Percentiles rank a stretch among this genome's conserved stretches.
Conservation (phyloP, 1,140 invertebrate species). For the Bombus cullumanus region DNA sequence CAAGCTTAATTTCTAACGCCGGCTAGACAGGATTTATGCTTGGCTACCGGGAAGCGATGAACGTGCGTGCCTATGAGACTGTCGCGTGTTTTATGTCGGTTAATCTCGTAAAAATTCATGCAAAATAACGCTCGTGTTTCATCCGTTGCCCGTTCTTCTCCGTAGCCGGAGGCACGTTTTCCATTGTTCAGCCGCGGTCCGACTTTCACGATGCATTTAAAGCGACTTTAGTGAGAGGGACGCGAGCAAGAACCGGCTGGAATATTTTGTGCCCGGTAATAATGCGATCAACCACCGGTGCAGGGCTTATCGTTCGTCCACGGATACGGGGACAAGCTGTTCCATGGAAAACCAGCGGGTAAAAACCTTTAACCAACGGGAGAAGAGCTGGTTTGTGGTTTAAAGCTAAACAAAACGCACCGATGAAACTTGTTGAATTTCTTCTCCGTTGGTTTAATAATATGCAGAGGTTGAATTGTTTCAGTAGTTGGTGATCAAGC, state of each 20-base stretch:
- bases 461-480: neutral
- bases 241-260: conserved; percentile 2
- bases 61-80: conserved; percentile 74
- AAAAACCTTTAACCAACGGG: neutral
- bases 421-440: neutral
- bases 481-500: neutral
- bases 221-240: conserved; percentile 14
- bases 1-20: conserved; percentile 77
- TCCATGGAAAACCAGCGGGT: neutral
- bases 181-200: conserved; percentile 46
- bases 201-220: conserved; percentile 43
- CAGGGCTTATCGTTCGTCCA: conserved; percentile 15
- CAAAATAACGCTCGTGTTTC: conserved; percentile 77
- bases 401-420: neutral
- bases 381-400: neutral
- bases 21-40: conserved; percentile 69
- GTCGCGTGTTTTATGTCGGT: conserved; percentile 75
- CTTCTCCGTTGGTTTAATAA: neutral
- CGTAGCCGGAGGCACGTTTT: conserved; percentile 52
- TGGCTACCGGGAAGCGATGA: conserved; percentile 47
- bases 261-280: conserved; percentile 9
- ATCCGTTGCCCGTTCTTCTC: conserved; percentile 57
- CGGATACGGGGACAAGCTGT: neutral
- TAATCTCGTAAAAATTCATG: conserved; percentile 80
- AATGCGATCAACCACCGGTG: neutral